Evolutionary conservation across 2,888 invertebrate species (phyloP).

Genomic region (Luperina testacea): DNA sequence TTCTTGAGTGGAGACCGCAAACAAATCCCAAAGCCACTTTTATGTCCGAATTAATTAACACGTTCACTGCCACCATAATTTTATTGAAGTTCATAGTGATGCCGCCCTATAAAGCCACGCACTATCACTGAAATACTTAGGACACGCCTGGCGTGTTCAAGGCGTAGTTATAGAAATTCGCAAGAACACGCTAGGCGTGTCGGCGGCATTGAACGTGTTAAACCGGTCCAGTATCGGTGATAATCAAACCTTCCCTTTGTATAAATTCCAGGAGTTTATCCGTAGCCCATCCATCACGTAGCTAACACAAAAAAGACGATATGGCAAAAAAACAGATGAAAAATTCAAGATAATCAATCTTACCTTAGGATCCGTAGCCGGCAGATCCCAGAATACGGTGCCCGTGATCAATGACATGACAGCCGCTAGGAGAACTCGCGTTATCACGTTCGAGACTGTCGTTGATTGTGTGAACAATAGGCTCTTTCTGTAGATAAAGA

Average conservation of each 20-base stretch:
- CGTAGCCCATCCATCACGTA: background rate
- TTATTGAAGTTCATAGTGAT: too few species aligned
- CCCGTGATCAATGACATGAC: constrained; percentile 95
- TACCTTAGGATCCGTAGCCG: constrained; percentile 92
- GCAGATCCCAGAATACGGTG: constrained; percentile 97
- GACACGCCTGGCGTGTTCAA: too few species aligned
- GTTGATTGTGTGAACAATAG: constrained; percentile 96
- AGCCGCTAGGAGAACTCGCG: constrained; percentile 94
- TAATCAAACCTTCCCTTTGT: background rate
- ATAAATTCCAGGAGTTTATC: background rate
- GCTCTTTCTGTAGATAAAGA: constrained; percentile 87
- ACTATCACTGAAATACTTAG: too few species aligned
- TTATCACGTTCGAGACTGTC: constrained; percentile 94
- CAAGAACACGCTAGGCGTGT: too few species aligned
- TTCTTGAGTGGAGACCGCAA: background rate
- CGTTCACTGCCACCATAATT: too few species aligned
- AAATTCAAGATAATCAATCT: background rate
- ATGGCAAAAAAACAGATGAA: background rate
- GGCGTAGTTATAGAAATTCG: too few species aligned
- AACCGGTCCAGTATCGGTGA: background rate
- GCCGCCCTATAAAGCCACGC: too few species aligned
- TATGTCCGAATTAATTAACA: too few species aligned
- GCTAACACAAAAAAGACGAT: background rate
- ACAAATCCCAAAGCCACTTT: background rate
- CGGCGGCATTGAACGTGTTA: too few species aligned